phyloP scores from a whole-genome alignment of 2,113 vertebrate species.

The Cinclus cinclus region DNA sequence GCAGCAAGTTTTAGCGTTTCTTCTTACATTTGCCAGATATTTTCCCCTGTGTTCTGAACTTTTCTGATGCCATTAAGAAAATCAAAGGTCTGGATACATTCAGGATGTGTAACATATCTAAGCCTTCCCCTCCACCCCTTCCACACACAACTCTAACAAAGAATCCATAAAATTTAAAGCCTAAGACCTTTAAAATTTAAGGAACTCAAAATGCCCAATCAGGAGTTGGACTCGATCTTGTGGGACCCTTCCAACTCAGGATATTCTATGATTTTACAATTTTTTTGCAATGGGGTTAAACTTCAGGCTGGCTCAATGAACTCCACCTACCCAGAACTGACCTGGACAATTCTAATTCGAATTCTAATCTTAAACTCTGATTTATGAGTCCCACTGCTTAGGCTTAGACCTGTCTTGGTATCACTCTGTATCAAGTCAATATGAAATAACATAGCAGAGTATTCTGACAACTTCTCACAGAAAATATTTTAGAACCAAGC shows the following conservation, averaged over 20 bases:
- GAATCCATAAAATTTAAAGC: background rate
- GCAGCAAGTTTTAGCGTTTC: background rate
- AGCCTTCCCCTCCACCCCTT: background rate
- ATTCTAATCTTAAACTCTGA: background rate
- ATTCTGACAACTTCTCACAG: background rate
- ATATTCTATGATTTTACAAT: background rate
- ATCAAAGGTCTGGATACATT: background rate
- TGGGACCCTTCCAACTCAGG: background rate
- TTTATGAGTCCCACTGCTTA: background rate
- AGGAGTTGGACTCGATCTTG: background rate
- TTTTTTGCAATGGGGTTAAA: background rate
- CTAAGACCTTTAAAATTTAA: background rate
- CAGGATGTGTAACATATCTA: background rate
- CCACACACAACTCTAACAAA: background rate
- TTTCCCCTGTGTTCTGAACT: background rate
- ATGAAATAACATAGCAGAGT: background rate
- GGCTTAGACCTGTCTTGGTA: background rate
- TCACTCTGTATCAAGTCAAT: background rate
- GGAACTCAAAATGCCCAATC: fast-evolving
- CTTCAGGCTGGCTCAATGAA: background rate
- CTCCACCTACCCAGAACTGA: background rate
- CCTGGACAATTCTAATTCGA: background rate
- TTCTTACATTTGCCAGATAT: background rate
- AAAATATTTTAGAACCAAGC: background rate
- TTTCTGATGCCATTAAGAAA: background rate